Evolutionary conservation across 2,113 vertebrate genomes (phyloP), one percentile per base, ranked within the genome.

Genomic region (Cheirogaleus medius): DNA sequence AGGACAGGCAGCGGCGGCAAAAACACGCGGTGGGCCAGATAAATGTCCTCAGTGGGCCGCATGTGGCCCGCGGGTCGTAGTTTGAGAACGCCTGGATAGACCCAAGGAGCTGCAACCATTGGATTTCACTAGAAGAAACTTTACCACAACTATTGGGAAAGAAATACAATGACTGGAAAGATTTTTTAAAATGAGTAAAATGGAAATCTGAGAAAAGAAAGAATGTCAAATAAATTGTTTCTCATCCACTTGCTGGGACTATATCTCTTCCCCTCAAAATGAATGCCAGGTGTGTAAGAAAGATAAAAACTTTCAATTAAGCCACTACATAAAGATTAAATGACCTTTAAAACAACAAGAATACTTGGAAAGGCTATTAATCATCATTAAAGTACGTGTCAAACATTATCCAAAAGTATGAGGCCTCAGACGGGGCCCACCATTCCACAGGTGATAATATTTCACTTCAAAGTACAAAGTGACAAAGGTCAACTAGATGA

Each of bases 301-400:
- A 84, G 87, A 93, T 96, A 96, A 94, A 76, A 97, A 95, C 89
- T 90, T 97, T 96, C 94, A 97, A 97, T 97, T 92, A 97, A 96
- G 93, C 92, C 77, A 47, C 86, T 94, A 64, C 60, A 58, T 95
- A 97, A 98, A 98, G 97, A 98, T 97, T 95, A 97, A 95, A 98
- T 95, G 96, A 98, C 97, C 98, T 98, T 98, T 98, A 95, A 97
- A 98, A 98, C 0, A 97, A 96, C 91, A 89, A 97, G 95, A 97
- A 96, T 96, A 85, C 88, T 98, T 98, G 94, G 94, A 97, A 77
- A 95, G 96, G 96, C 85, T 66, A 97, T 98, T 98, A 98, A 98
- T 98, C 98, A 97, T 96, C 93, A 97, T 97, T 96, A 95, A 86
- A 90, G 91, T 52, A 11, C 21, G 87, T 92, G 85, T 74, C 83